phyloP scores from a whole-genome alignment of 2,113 vertebrate genomes.

The Phycodurus eques region DNA sequence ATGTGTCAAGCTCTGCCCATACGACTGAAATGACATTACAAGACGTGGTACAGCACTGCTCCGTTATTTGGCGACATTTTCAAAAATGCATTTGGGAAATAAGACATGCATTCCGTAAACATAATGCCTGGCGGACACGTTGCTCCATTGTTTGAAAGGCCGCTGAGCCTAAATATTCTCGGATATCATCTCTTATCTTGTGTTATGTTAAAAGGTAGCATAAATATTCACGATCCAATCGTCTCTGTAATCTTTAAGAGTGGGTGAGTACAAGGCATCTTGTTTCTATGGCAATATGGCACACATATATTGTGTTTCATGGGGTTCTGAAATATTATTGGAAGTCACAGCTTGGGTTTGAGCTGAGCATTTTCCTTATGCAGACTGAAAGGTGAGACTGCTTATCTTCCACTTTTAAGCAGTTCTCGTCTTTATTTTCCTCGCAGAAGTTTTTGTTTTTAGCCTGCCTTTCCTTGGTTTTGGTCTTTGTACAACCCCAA shows the following conservation, averaged over 20 bases:
- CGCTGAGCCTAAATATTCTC: neutral
- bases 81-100: neutral
- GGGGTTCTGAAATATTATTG: constrained; percentile 26
- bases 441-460: constrained; percentile 10
- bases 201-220: neutral
- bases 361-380: constrained; percentile 28
- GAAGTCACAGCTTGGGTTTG: constrained; percentile 24
- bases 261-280: constrained; percentile 35
- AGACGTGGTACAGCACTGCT: too few relatives aligned
- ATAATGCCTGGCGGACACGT: neutral
- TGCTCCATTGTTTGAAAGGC: neutral
- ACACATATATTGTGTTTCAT: constrained; percentile 49
- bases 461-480: constrained; percentile 4
- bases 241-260: constrained; percentile 37
- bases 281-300: constrained; percentile 63
- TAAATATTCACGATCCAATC: neutral
- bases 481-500: neutral
- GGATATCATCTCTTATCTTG: neutral
- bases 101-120: neutral
- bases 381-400: neutral
- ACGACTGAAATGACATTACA: neutral
- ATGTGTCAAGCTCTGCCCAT: neutral
- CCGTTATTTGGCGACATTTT: too few relatives aligned
- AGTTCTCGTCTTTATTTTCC: constrained; percentile 16
- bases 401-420: constrained; percentile 15